Percentiles rank a stretch among this genome's conserved stretches.
Evolutionary conservation across 2,888 invertebrate species (phyloP).

Genomic region (Latrodectus elegans): DNA sequence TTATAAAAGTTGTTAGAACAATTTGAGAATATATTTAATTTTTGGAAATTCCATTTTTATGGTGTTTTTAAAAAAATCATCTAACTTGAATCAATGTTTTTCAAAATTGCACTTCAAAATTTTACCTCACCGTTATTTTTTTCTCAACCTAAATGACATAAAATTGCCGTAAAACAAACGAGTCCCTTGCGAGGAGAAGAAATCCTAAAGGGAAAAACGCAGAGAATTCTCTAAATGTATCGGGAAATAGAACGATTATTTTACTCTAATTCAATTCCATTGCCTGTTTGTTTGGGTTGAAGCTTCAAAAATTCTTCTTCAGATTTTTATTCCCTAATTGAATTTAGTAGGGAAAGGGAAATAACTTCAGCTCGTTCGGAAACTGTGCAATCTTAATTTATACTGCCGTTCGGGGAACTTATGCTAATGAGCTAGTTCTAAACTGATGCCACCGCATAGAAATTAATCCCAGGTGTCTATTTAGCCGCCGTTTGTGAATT

Average conservation of each 20-base stretch:
- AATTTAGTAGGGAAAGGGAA: slow-evolving; percentile 37
- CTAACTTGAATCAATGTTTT: too few species aligned
- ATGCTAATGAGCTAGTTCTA: slow-evolving; percentile 58
- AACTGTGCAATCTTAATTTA: slow-evolving; percentile 65
- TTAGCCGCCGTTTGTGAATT: slow-evolving; percentile 64
- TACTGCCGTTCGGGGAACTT: slow-evolving; percentile 49
- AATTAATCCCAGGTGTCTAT: slow-evolving; percentile 67
- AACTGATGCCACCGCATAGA: slow-evolving; percentile 62
- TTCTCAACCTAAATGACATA: background rate
- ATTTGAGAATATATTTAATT: too few species aligned
- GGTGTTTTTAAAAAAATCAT: too few species aligned
- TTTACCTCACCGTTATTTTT: too few species aligned
- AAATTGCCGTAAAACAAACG: slow-evolving; percentile 29
- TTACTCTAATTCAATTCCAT: slow-evolving; percentile 50
- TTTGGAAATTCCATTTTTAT: too few species aligned
- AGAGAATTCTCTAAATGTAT: slow-evolving; percentile 25
- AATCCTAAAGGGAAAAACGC: background rate
- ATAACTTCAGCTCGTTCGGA: slow-evolving; percentile 10
- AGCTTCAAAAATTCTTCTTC: slow-evolving; percentile 49
- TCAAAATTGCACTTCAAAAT: too few species aligned
- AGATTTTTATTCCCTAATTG: slow-evolving; percentile 66
- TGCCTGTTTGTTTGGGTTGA: background rate
- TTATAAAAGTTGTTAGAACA: too few species aligned
- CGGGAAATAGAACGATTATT: slow-evolving; percentile 46
- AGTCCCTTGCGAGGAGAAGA: background rate